Conservation (phyloP, 2,888 invertebrate species). For the Neoitamus cyanurus region DNA sequence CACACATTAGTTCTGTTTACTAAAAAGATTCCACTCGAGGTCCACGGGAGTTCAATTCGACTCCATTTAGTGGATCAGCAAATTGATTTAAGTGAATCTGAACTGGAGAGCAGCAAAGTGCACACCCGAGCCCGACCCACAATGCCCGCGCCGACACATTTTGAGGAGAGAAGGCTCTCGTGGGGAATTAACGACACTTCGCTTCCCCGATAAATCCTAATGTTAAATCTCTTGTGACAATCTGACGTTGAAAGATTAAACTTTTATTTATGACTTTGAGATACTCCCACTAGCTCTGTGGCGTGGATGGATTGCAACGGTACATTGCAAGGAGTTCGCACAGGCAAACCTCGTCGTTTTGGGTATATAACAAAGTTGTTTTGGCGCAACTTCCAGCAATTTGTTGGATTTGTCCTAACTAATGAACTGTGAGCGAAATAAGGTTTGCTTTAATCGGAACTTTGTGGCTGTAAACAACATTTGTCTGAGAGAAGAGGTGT, state of each 20-base stretch:
- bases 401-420: neutral
- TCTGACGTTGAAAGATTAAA: neutral
- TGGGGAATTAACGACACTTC: neutral
- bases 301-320: neutral
- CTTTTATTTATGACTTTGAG: neutral
- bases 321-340: neutral
- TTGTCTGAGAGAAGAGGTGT: neutral
- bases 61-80: neutral
- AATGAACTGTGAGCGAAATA: neutral
- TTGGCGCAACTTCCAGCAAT: neutral
- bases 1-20: neutral
- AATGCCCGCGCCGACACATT: neutral
- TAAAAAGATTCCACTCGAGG: neutral
- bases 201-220: neutral
- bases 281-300: neutral
- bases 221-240: neutral
- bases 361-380: neutral
- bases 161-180: neutral
- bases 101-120: neutral
- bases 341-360: neutral
- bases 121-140: neutral
- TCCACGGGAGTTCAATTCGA: neutral
- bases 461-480: neutral
- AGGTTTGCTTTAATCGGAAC: neutral
- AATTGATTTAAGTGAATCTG: neutral